Conservation (phyloP, 2,113 vertebrate species). For the Tetrao urogallus region DNA sequence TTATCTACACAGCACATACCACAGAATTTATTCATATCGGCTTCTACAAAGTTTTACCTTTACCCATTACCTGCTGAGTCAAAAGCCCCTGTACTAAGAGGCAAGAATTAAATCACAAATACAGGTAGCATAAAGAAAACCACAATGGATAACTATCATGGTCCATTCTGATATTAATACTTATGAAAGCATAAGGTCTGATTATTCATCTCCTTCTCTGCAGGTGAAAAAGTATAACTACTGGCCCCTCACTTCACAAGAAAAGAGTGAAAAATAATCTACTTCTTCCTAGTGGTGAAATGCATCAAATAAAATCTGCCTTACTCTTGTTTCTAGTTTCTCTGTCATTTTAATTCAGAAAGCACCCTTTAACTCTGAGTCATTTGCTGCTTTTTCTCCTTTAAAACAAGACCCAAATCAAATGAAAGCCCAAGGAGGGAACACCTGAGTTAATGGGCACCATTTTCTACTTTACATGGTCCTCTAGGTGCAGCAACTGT, state of each 20-base stretch:
- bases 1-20: background rate
- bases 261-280: background rate
- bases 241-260: background rate
- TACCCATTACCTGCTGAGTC: background rate
- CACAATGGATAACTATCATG: background rate
- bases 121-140: background rate
- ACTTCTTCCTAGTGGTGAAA: background rate
- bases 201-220: background rate
- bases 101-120: background rate
- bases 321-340: background rate
- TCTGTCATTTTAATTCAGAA: background rate
- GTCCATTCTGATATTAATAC: background rate
- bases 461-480: background rate
- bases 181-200: background rate
- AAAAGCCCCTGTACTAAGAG: background rate
- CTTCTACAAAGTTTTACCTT: background rate
- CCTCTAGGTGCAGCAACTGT: background rate
- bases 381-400: background rate
- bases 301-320: background rate
- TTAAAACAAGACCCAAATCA: background rate
- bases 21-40: background rate
- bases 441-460: background rate
- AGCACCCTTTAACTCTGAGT: background rate
- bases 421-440: background rate
- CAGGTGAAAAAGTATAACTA: slow-evolving; percentile 14